Percentiles rank a stretch among this genome's conserved stretches.
Evolutionary conservation across 2,113 vertebrate genomes (phyloP).

Genomic region (Lepisosteus oculatus): DNA sequence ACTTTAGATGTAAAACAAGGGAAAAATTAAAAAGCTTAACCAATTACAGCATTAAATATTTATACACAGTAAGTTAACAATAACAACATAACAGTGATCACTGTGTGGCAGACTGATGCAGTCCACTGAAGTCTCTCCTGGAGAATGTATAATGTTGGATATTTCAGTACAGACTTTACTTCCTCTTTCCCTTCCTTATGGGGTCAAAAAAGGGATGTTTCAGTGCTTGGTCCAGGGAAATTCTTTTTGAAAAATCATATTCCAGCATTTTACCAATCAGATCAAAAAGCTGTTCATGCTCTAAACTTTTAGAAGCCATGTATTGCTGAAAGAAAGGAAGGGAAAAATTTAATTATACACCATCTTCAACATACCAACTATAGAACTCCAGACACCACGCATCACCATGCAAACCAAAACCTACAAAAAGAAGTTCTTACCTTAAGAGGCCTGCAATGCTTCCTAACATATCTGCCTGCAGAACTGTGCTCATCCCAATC

Average conservation of each 20-base stretch:
- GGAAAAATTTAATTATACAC: neutral
- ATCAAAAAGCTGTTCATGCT: constrained; percentile 87
- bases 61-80: constrained; percentile 21
- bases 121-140: constrained; percentile 74
- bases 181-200: constrained; percentile 59
- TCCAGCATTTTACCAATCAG: constrained; percentile 89
- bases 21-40: neutral
- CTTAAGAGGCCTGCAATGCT: constrained; percentile 89
- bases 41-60: no score
- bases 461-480: constrained; percentile 82
- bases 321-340: constrained; percentile 71
- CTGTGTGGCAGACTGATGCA: constrained; percentile 81
- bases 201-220: constrained; percentile 83
- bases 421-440: constrained; percentile 48
- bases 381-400: neutral
- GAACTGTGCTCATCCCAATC: constrained; percentile 90
- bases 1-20: constrained; percentile 10
- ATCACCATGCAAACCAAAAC: neutral
- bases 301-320: constrained; percentile 77
- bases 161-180: constrained; percentile 20
- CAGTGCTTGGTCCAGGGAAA: constrained; percentile 86
- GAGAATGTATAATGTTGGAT: constrained; percentile 55
- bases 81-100: constrained; percentile 1
- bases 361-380: neutral
- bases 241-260: constrained; percentile 83